Evolutionary conservation across 2,797 vertebrate genomes (phyloP).

Genomic region (Etheostoma perlongum): DNA sequence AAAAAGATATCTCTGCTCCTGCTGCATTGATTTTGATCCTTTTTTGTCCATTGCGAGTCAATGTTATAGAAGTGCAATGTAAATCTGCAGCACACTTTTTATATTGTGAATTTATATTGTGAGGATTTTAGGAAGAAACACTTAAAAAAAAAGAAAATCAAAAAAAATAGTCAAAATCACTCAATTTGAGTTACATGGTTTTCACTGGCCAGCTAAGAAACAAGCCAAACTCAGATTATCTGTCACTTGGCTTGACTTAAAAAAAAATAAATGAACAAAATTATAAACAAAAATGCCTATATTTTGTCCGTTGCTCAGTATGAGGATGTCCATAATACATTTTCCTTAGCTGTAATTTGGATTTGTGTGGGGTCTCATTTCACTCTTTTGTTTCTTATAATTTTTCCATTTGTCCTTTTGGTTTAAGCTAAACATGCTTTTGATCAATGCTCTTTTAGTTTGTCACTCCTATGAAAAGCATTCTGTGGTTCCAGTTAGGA

Average conservation of each 20-base stretch:
- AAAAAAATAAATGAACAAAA: neutral
- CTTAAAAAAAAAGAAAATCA: too few species aligned
- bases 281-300: neutral
- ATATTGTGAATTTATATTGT: neutral
- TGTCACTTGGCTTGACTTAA: neutral
- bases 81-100: neutral
- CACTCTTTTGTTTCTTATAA: constrained; percentile 10
- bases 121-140: neutral
- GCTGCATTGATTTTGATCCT: too few species aligned
- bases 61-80: neutral
- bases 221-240: neutral
- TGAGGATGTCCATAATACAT: neutral
- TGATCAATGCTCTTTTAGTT: constrained; percentile 15
- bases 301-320: neutral
- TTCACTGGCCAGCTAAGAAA: neutral
- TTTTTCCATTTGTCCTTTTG: constrained; percentile 14
- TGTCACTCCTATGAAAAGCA: constrained; percentile 73
- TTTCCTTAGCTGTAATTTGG: constrained; percentile 5
- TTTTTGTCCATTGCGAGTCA: neutral
- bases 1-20: neutral
- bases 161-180: too few species aligned
- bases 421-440: constrained; percentile 10
- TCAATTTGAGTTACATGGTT: too few species aligned
- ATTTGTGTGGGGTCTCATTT: constrained; percentile 18
- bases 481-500: constrained; percentile 63